Base-by-base conservation (phyloP, 2,797 vertebrate genomes). In the Enteromius treurensis region DNA sequence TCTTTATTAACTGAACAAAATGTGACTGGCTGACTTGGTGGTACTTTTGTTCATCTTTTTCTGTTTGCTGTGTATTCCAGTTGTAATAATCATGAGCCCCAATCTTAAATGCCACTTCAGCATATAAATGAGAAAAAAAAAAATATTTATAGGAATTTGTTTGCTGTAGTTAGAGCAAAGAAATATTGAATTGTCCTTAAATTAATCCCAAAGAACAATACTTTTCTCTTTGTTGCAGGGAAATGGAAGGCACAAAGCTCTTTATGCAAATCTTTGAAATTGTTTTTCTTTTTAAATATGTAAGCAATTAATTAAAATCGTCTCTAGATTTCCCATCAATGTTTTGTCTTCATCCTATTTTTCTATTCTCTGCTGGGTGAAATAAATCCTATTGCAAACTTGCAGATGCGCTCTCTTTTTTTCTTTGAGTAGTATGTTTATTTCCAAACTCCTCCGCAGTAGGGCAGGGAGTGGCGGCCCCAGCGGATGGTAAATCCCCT, bases 91-190 rank as follows among this genome's bases (percentile, higher is more conserved):
- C 90, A 93, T 78, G 91, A 92, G 86, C 92, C 91, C 93, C 90
- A 89, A 90, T 92, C 90, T 93, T 87, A 86, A 94, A 95, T 93
- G 94, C 94, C 94, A 94, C 90, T 94, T 93, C 89, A 92, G 94
- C 94, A 94, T 94, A 95, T 94, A 94, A 95, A 95, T 93, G 91
- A 94, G 93, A 90, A 92, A 91, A 94, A n/a, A 32, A 92, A 91
- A 93, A 90, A 91, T 94, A 95, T 96, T 95, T 95, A 95, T 95
- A 95, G 94, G 91, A 94, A 90, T 94, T 94, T 92, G 92, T 92
- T 93, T 91, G 93, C 94, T 91, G 93, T 95, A 93, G 93, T 82
- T 94, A 93, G 92, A 93, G 93, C 93, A 93, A 95, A 90, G 92
- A 93, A 94, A 94, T 93, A 89, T 92, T 94, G 94, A 94, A 94